A percentile compares a stretch with the other conserved stretches of the same genome.
Conservation (phyloP, 2,888 invertebrate species). For the Dryobota labecula region DNA sequence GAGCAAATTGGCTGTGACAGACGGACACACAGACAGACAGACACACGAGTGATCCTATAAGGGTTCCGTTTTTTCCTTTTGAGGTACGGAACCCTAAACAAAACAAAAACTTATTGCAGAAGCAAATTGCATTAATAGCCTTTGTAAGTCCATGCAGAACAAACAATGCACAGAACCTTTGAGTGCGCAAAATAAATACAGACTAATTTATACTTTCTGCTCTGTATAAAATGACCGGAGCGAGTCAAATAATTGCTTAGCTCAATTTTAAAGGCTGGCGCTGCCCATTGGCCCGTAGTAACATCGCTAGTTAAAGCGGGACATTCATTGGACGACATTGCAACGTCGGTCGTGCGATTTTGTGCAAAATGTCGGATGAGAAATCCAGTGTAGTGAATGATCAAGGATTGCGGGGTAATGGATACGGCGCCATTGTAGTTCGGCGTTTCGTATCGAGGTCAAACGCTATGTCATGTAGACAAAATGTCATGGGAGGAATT, state of each 20-base stretch:
- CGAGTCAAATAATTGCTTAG: constrained; percentile 66
- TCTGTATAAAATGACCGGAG: constrained; percentile 51
- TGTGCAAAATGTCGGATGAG: constrained; percentile 54
- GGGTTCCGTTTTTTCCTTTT: too few species aligned
- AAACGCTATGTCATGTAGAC: constrained; percentile 47
- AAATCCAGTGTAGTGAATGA: constrained; percentile 51
- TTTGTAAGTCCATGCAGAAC: constrained; percentile 52
- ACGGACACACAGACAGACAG: too few species aligned
- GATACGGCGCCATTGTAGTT: constrained; percentile 56
- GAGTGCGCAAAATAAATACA: constrained; percentile 56
- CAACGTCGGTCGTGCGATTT: constrained; percentile 42
- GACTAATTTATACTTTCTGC: constrained; percentile 52
- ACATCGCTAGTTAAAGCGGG: constrained; percentile 46
- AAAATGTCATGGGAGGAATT: constrained; percentile 27
- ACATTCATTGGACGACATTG: constrained; percentile 53
- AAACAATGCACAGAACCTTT: constrained; percentile 49
- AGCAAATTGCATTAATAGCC: constrained; percentile 54
- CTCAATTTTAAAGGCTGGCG: constrained; percentile 61
- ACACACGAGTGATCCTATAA: too few species aligned
- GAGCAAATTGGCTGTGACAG: too few species aligned
- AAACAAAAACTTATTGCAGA: constrained; percentile 20
- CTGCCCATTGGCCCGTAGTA: constrained; percentile 49
- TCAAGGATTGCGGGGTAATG: constrained; percentile 55
- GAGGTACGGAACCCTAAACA: too few species aligned
- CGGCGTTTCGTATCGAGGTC: constrained; percentile 32